Base-by-base conservation (phyloP, 92 coral and sea anemone genomes). In the Umimayanthus kanabou region DNA sequence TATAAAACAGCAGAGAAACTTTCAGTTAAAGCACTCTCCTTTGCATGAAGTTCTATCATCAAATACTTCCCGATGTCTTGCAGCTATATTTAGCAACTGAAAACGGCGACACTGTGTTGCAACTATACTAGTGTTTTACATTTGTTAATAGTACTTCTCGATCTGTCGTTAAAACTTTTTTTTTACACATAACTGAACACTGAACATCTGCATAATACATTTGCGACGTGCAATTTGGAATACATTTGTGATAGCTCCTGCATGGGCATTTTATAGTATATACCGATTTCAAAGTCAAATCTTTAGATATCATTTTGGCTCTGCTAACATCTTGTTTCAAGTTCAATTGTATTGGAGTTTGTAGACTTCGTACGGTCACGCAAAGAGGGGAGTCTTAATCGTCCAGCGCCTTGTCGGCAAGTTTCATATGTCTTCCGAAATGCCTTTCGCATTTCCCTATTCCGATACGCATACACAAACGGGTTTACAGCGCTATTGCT, bases 401-500 rank as follows among this genome's bases (percentile, higher is more conserved):
- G 66, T 2, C 65, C 65, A 42, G 64, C 33, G 13, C 81, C 39
- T 26, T 25, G 10, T 25, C 65, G 81, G 42, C 81, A 78, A 4
- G 3, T 78, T 78, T 43, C 64, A 25, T 39, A n/a, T 10, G 29
- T 45, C 9, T 78, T 78, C 81, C 81, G 47, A 78, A 78, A 14
- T 42, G 64, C 58, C 23, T 78, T 78, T 25, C 81, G 81, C 39
- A 78, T 47, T n/a, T 78, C 65, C n/a, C 9, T 78, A 78, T 47
- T 78, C 1, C 81, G 81, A 77, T 77, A 77, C 16, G 65, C 64
- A 6, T 77, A 77, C 30, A 77, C 57, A 23, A 77, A 43, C 64
- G 81, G 81, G 58, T 77, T 77, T 8, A 77, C 39, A 26, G 58
- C 81, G 28, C 81, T 77, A 28, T 77, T 77, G 15, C 81, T 42